A percentile compares a stretch with the other conserved stretches of the same genome.
Conservation (phyloP, 30 jellyfish, hydroid and myxozoan species). For the Rhopilema esculentum region DNA sequence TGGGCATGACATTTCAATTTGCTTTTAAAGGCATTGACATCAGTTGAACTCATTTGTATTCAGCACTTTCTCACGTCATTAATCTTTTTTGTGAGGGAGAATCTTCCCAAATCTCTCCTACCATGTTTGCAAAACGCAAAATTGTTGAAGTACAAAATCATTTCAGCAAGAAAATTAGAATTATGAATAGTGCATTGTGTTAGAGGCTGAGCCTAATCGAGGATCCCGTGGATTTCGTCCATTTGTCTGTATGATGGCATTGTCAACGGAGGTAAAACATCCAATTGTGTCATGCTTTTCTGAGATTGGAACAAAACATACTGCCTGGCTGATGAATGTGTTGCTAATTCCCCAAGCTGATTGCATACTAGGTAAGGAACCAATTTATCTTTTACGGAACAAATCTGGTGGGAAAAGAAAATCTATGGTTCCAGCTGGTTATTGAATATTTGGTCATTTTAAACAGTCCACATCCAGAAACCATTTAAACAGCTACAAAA, state of each 20-base stretch:
- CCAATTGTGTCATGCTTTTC: background rate
- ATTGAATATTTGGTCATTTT: background rate
- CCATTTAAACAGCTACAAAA: background rate
- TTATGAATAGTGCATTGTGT: background rate
- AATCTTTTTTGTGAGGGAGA: background rate
- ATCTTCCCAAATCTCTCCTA: background rate
- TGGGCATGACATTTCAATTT: conserved; percentile 5
- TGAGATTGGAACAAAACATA: background rate
- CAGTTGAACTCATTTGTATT: conserved; percentile 15
- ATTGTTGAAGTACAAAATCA: background rate
- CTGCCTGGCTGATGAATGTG: background rate
- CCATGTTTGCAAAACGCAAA: background rate
- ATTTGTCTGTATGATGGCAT: background rate
- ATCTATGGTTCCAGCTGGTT: background rate
- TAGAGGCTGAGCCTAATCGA: background rate
- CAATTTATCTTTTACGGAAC: background rate
- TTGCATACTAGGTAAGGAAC: background rate
- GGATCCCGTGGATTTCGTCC: background rate
- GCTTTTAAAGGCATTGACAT: conserved; percentile 2
- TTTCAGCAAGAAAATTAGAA: background rate
- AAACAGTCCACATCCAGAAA: background rate
- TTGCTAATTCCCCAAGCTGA: background rate
- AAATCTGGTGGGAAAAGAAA: background rate
- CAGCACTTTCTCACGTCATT: background rate
- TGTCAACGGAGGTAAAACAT: background rate